Percentiles rank a stretch among this genome's conserved stretches.
These are phyloP conservation scores for Octonoba sinensis DNA, from an alignment of 2,888 invertebrate genomes.

Conservation along the genomic window DNA sequence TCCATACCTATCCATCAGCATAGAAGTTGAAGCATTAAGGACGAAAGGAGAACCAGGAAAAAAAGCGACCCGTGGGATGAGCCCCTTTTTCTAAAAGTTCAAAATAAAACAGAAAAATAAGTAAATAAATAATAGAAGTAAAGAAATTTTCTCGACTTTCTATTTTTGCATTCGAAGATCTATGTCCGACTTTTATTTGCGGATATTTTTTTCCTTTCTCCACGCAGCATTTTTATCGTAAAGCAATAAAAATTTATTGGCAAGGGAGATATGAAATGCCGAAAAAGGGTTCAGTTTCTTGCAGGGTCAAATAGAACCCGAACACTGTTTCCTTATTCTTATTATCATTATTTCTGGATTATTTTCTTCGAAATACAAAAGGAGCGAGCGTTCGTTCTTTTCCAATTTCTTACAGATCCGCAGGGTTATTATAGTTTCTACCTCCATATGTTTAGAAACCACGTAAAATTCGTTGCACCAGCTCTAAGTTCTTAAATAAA, in stretches of 20 bases:
- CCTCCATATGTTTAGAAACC: no score
- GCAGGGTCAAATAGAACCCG: neutral
- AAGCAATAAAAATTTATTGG: slow-evolving; percentile 44
- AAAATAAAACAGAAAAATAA: slow-evolving; percentile 18
- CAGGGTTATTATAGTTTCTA: no score
- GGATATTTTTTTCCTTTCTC: neutral
- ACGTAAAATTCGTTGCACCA: no score
- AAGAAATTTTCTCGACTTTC: slow-evolving; percentile 40
- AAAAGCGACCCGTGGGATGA: slow-evolving; percentile 38
- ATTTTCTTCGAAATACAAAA: no score
- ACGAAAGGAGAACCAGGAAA: slow-evolving; percentile 9
- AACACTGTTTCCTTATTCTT: neutral
- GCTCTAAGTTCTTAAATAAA: no score
- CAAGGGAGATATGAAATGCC: slow-evolving; percentile 9
- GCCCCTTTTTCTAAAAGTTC: slow-evolving; percentile 3
- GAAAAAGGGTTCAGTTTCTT: slow-evolving; percentile 17
- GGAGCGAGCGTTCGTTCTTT: no score
- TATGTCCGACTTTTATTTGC: slow-evolving; percentile 48
- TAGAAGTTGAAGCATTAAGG: slow-evolving; percentile 20
- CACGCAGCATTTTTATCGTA: slow-evolving; percentile 20
- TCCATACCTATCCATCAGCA: slow-evolving; percentile 35
- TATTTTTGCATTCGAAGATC: slow-evolving; percentile 43
- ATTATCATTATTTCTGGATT: no score
- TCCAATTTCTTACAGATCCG: no score
- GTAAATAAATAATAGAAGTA: slow-evolving; percentile 34